phyloP scores from a whole-genome alignment of 2,113 vertebrate genomes.

The Dunckerocampus dactyliophorus region DNA sequence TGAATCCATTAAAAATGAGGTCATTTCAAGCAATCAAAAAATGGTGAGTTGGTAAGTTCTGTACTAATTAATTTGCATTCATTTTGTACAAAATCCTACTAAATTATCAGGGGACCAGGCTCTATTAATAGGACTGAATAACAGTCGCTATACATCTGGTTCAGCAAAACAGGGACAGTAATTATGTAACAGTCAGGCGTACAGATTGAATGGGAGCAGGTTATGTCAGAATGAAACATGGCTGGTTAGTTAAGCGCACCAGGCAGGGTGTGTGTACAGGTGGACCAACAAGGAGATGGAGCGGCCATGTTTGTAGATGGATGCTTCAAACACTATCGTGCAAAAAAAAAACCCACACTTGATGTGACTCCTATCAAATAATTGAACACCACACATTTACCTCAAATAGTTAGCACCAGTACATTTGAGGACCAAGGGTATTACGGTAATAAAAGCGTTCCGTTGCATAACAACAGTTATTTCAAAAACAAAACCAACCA shows the following conservation, averaged over 20 bases:
- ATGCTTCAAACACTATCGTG: no score
- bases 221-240: conserved; percentile 9
- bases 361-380: no score
- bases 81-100: not conserved
- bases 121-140: conserved; percentile 11
- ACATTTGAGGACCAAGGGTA: no score
- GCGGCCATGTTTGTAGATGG: conserved; percentile 12
- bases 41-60: no score
- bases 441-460: no score
- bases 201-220: conserved; percentile 35
- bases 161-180: conserved; percentile 28
- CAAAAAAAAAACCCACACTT: no score
- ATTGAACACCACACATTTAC: no score
- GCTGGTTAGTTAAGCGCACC: conserved; percentile 5
- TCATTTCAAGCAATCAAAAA: not conserved
- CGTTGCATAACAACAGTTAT: no score
- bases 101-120: not conserved
- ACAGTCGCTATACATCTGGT: conserved; percentile 10
- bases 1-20: not conserved
- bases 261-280: conserved; percentile 33
- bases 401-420: no score
- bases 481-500: no score
- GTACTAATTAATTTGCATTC: not conserved
- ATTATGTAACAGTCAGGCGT: conserved; percentile 37
- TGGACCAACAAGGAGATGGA: conserved; percentile 38